Evolutionary conservation across 2,797 vertebrate species (phyloP).

Genomic region (Siniperca undulata): DNA sequence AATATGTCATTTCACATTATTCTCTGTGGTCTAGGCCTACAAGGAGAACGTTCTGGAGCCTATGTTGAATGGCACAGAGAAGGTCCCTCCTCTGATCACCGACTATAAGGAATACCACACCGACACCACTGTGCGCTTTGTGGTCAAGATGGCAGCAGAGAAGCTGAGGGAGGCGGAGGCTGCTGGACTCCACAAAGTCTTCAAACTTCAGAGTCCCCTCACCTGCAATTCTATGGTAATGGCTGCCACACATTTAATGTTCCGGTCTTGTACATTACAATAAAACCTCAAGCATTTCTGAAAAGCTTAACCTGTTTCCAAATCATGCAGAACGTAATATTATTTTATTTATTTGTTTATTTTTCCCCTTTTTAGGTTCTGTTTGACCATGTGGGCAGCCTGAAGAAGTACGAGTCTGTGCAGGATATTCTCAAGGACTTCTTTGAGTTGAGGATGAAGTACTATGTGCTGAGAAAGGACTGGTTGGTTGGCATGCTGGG

Average conservation of each 20-base stretch:
- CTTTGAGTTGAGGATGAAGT: conserved; percentile 93
- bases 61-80: conserved; percentile 96
- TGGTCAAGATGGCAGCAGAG: conserved; percentile 93
- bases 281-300: background rate
- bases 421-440: conserved; percentile 94
- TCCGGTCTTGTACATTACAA: background rate
- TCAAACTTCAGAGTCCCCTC: conserved; percentile 93
- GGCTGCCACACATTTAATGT: background rate
- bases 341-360: background rate
- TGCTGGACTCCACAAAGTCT: conserved; percentile 95
- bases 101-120: conserved; percentile 99
- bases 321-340: background rate
- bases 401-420: conserved; percentile 94
- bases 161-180: conserved; percentile 91
- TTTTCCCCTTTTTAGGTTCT: conserved; percentile 86
- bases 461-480: conserved; percentile 94
- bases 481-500: conserved; percentile 95
- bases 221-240: conserved; percentile 97
- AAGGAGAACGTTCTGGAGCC: conserved; percentile 97
- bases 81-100: conserved; percentile 93
- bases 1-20: background rate
- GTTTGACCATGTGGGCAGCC: conserved; percentile 95
- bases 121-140: conserved; percentile 94
- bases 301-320: background rate
- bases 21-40: conserved; percentile 85